phyloP scores from a whole-genome alignment of 2,888 invertebrate species.

The Lithosia quadra region DNA sequence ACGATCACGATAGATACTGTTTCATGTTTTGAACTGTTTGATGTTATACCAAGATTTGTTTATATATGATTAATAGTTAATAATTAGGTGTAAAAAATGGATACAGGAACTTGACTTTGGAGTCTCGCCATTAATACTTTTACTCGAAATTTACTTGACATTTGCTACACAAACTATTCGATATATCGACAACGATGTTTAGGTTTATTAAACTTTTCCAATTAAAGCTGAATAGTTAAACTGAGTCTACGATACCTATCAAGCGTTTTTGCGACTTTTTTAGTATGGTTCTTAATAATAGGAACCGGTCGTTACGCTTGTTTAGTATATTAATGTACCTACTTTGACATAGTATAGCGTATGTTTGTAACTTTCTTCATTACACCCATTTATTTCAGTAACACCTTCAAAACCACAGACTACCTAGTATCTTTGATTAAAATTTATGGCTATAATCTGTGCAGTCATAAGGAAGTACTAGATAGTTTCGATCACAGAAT shows the following conservation, averaged over 20 bases:
- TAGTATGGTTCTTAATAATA: not conserved
- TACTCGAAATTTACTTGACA: not conserved
- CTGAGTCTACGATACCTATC: no score
- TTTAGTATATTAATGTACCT: slow-evolving; percentile 62
- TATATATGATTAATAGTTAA: no score
- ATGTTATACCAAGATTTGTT: no score
- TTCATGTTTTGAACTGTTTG: no score
- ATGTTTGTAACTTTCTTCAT: slow-evolving; percentile 65
- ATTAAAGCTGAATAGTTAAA: not conserved
- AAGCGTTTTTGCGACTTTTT: not conserved
- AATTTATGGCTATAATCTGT: slow-evolving; percentile 34
- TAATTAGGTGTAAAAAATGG: not conserved
- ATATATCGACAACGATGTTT: not conserved
- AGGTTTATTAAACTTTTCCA: not conserved
- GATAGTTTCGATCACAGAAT: slow-evolving; percentile 21
- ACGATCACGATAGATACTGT: no score
- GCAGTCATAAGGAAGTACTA: slow-evolving; percentile 19
- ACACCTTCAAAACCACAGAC: slow-evolving; percentile 22
- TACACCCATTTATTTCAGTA: slow-evolving; percentile 46
- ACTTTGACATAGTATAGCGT: slow-evolving; percentile 55
- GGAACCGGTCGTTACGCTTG: slow-evolving; percentile 45
- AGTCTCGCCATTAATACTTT: not conserved
- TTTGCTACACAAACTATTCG: not conserved
- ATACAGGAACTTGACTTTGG: not conserved
- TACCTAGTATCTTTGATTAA: slow-evolving; percentile 37